Conservation (phyloP, 2,113 vertebrate genomes). For the Dunckerocampus dactyliophorus region DNA sequence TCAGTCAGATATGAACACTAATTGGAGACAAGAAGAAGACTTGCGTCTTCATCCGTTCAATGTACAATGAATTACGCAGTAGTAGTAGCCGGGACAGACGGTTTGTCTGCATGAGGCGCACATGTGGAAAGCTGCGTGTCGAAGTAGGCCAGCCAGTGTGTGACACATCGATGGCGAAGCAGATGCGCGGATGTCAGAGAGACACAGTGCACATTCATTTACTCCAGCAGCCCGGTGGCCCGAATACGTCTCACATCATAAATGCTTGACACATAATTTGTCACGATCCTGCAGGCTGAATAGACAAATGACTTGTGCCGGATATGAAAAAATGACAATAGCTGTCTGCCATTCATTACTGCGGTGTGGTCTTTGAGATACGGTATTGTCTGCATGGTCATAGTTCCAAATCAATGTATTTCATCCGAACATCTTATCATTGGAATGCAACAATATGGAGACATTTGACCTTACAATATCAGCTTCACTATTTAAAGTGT, state of each 20-base stretch:
- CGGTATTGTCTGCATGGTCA: no score
- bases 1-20: no score
- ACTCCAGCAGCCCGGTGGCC: slow-evolving; percentile 66
- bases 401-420: neutral
- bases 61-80: neutral
- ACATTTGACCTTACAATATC: neutral
- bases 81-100: slow-evolving; percentile 4
- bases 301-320: slow-evolving; percentile 33
- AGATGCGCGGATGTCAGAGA: slow-evolving; percentile 66
- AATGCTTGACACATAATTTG: slow-evolving; percentile 69
- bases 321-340: slow-evolving; percentile 37
- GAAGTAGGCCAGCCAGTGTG: slow-evolving; percentile 32
- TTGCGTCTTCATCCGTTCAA: neutral
- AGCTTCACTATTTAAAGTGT: neutral
- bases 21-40: slow-evolving; percentile 4
- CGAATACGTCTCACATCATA: slow-evolving; percentile 70
- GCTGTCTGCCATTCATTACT: slow-evolving; percentile 23
- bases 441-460: neutral
- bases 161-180: slow-evolving; percentile 48
- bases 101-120: slow-evolving; percentile 14
- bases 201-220: slow-evolving; percentile 63
- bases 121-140: slow-evolving; percentile 1
- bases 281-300: slow-evolving; percentile 58
- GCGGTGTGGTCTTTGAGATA: no score
- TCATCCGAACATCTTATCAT: neutral